These are phyloP conservation scores for Penelope pileata DNA, from an alignment of 2,113 vertebrate species.

Conservation along the genomic window DNA sequence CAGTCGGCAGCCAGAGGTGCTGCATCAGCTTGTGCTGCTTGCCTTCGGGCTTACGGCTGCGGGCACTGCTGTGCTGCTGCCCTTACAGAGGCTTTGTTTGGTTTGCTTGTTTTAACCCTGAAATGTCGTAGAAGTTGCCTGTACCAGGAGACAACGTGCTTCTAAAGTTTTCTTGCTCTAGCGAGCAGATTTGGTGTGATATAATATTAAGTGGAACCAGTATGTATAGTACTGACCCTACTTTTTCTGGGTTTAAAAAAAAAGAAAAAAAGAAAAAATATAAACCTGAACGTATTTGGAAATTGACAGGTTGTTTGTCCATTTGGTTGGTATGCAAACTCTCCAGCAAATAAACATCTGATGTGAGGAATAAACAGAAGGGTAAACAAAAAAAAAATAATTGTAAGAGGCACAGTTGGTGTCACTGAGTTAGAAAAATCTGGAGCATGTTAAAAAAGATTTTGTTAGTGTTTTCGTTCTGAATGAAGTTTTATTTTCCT, in stretches of 20 bases:
- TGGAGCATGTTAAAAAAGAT: not conserved
- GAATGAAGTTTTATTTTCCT: constrained; percentile 51
- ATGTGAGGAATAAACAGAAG: constrained; percentile 6
- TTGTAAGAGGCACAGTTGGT: not conserved
- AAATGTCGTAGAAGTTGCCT: not conserved
- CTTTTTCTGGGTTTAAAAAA: not conserved
- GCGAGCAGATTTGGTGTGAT: not conserved
- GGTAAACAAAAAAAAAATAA: not conserved
- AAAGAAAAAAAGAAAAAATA: not conserved
- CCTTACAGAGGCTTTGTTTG: not conserved
- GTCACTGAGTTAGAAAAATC: not conserved
- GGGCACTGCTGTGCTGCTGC: not conserved
- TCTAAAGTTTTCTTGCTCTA: not conserved
- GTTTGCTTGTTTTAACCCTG: not conserved
- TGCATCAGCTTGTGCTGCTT: too few species aligned
- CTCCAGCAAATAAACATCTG: not conserved
- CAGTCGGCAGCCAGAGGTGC: not conserved
- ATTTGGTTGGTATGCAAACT: not conserved
- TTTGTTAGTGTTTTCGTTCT: constrained; percentile 45
- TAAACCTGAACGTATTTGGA: not conserved
- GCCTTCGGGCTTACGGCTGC: too few species aligned
- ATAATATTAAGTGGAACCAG: not conserved
- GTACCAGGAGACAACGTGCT: not conserved
- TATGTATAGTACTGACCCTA: rapidly evolving
- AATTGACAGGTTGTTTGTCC: not conserved